Percentiles rank a stretch among this genome's conserved stretches.
These are phyloP conservation scores for Cynaeus angustus DNA, from an alignment of 2,888 invertebrate species.

Conservation along the genomic window DNA sequence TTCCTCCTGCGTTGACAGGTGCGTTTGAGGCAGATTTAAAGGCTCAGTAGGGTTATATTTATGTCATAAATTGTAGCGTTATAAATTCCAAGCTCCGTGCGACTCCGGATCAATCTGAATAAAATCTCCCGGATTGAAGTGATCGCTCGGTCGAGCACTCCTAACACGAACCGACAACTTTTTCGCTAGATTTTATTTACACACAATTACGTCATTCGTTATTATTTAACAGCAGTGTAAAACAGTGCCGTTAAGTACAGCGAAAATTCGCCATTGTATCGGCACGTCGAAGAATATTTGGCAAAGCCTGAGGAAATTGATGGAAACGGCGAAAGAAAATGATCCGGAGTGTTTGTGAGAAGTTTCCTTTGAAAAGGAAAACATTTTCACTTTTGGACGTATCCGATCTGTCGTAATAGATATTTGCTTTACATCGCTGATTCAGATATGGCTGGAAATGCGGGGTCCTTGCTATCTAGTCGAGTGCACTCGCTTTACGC, in stretches of 20 bases:
- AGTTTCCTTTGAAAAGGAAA: slow-evolving; percentile 45
- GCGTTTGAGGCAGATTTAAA: slow-evolving; percentile 36
- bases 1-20: slow-evolving; percentile 28
- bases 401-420: slow-evolving; percentile 52
- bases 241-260: slow-evolving; percentile 38
- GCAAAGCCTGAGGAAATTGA: slow-evolving; percentile 46
- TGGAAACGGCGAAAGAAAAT: slow-evolving; percentile 51
- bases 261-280: slow-evolving; percentile 38
- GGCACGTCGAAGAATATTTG: slow-evolving; percentile 45
- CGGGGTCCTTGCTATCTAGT: slow-evolving; percentile 88
- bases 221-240: slow-evolving; percentile 35
- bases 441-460: slow-evolving; percentile 73
- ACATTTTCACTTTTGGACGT: slow-evolving; percentile 53
- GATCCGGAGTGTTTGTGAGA: slow-evolving; percentile 49
- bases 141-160: slow-evolving; percentile 9
- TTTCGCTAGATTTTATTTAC: background rate
- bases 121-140: slow-evolving; percentile 4
- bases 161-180: slow-evolving; percentile 6
- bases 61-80: slow-evolving; percentile 34
- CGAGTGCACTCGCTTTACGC: slow-evolving; percentile 70
- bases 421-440: slow-evolving; percentile 52
- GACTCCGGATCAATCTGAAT: slow-evolving; percentile 6
- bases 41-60: slow-evolving; percentile 41
- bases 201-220: slow-evolving; percentile 16
- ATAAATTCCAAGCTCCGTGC: slow-evolving; percentile 10